These are phyloP conservation scores for Nycticryphes semicollaris DNA, from an alignment of 2,113 vertebrate genomes.

Conservation along the genomic window DNA sequence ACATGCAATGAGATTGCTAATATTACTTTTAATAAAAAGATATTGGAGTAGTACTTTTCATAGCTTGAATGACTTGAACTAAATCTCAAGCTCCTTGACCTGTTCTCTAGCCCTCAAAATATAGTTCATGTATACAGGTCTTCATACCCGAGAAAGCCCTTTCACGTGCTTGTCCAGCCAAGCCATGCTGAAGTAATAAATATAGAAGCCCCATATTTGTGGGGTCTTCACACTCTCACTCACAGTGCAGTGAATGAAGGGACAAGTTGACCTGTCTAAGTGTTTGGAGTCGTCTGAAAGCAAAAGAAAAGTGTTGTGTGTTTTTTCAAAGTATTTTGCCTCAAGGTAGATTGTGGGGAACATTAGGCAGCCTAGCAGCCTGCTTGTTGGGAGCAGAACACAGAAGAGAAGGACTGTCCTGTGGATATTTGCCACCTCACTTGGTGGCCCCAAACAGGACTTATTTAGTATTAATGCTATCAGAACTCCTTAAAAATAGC, in stretches of 20 bases:
- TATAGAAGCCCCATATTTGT: not conserved
- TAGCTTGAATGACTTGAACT: not conserved
- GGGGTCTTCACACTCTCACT: not conserved
- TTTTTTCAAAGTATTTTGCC: not conserved
- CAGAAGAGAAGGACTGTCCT: not conserved
- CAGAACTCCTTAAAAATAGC: not conserved
- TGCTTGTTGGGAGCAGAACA: not conserved
- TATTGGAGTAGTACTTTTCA: not conserved
- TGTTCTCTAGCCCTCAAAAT: not conserved
- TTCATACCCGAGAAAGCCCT: not conserved
- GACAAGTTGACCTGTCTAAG: fast-evolving
- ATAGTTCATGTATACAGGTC: not conserved
- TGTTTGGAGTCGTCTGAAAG: not conserved
- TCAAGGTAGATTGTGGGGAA: not conserved
- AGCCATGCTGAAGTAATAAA: not conserved
- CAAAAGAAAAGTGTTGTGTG: not conserved
- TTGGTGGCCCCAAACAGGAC: not conserved
- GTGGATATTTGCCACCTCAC: not conserved
- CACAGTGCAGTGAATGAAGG: not conserved
- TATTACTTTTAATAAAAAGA: slow-evolving; percentile 27
- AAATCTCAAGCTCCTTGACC: not conserved
- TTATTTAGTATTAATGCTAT: not conserved
- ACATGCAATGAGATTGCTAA: not conserved
- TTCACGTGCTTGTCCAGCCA: not conserved
- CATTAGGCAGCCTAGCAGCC: not conserved